A percentile compares a stretch with the other conserved stretches of the same genome.
phyloP scores from a whole-genome alignment of 2,113 vertebrate genomes.

The Cricetomys ansorgei region DNA sequence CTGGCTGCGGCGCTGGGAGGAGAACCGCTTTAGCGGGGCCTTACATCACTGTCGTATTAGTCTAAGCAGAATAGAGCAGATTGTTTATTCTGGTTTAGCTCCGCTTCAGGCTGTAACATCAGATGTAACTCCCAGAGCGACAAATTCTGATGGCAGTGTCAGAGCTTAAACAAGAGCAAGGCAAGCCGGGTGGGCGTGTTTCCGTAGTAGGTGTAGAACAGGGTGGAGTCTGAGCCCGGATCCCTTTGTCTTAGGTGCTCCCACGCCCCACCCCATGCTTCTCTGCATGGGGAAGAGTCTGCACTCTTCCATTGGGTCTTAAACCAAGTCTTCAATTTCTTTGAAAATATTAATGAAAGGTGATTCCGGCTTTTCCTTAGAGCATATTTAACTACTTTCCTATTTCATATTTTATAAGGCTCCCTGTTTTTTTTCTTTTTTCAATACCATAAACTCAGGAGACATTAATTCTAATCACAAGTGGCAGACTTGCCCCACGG shows the following conservation, averaged over 20 bases:
- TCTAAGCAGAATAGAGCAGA: slow-evolving; percentile 87
- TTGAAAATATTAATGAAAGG: slow-evolving; percentile 16
- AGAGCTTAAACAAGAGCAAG: slow-evolving; percentile 85
- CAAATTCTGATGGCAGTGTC: slow-evolving; percentile 85
- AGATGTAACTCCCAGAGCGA: slow-evolving; percentile 88
- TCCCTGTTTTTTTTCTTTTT: too few species aligned
- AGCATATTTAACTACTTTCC: slow-evolving; percentile 9
- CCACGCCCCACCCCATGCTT: too few species aligned
- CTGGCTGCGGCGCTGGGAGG: neutral
- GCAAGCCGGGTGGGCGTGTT: slow-evolving; percentile 68
- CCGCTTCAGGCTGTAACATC: slow-evolving; percentile 87
- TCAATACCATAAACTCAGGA: neutral
- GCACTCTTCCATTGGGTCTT: neutral
- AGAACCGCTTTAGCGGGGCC: slow-evolving; percentile 39
- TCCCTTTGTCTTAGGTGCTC: neutral
- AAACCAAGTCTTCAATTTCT: neutral
- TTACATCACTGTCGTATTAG: slow-evolving; percentile 89
- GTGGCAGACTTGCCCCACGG: accelerated
- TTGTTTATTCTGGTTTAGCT: slow-evolving; percentile 90
- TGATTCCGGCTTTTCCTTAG: slow-evolving; percentile 22
- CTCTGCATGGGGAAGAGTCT: accelerated
- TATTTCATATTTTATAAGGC: neutral
- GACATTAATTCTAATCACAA: neutral
- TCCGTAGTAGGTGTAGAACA: neutral
- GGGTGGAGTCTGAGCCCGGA: neutral